phyloP scores from a whole-genome alignment of 1,140 invertebrate genomes.

The Procambarus virginalis region DNA sequence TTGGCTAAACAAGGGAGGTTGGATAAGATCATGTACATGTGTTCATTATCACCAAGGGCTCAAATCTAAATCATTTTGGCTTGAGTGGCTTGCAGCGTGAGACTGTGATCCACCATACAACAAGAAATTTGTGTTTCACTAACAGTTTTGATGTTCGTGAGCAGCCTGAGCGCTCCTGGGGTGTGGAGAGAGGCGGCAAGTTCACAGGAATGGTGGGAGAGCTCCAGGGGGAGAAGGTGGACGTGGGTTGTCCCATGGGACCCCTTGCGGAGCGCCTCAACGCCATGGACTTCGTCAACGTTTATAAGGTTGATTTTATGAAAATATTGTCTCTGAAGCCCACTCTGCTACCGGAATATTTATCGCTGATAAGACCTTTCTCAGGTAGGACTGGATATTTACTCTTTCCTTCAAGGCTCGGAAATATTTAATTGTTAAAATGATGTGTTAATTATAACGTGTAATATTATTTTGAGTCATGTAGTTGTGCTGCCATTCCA shows the following conservation, averaged over 20 bases:
- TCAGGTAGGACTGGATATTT: neutral
- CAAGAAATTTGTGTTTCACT: too few relatives aligned
- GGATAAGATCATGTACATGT: too few relatives aligned
- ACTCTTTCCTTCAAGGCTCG: too few relatives aligned
- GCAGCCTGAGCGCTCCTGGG: neutral
- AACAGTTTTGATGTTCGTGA: conserved; percentile 13
- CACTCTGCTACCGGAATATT: neutral
- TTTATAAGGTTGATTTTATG: neutral
- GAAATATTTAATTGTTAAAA: too few relatives aligned
- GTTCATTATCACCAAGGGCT: too few relatives aligned
- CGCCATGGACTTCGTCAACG: neutral
- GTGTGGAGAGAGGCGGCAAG: neutral
- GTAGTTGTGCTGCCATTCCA: too few relatives aligned
- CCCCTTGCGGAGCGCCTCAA: neutral
- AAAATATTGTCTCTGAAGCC: neutral
- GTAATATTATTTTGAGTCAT: too few relatives aligned
- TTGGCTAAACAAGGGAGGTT: too few relatives aligned
- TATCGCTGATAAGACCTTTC: conserved; percentile 12
- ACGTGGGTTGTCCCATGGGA: neutral
- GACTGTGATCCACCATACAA: too few relatives aligned
- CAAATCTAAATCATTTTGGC: too few relatives aligned
- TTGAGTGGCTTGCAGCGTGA: too few relatives aligned
- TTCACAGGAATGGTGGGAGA: conserved; percentile 6
- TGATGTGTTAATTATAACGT: too few relatives aligned
- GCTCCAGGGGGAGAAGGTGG: conserved; percentile 16